phyloP scores from a whole-genome alignment of 2,888 invertebrate genomes.

The Xylocampa areola region DNA sequence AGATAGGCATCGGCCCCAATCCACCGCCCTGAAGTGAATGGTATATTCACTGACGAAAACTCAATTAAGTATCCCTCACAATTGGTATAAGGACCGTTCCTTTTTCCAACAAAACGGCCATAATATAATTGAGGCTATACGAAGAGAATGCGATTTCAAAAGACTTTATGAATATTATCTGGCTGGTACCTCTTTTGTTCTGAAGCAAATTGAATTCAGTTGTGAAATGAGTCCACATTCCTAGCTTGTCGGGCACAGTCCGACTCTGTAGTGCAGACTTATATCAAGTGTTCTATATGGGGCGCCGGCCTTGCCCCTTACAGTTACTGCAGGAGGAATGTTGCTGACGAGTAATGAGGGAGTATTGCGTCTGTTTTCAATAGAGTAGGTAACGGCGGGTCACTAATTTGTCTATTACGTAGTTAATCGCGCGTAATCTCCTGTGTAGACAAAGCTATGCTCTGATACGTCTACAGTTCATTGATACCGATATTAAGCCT shows the following conservation, averaged over 20 bases:
- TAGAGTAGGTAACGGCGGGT: not conserved
- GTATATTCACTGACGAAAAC: conserved; percentile 21
- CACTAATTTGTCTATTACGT: conserved; percentile 7
- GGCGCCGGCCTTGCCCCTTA: conserved; percentile 6
- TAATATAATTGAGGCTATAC: conserved; percentile 32
- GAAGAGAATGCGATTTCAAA: conserved; percentile 36
- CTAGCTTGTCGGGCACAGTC: conserved; percentile 19
- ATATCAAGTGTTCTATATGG: conserved; percentile 20
- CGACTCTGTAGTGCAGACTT: conserved; percentile 14
- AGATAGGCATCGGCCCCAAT: conserved; percentile 35
- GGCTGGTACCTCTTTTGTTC: conserved; percentile 47
- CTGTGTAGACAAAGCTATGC: conserved; percentile 5
- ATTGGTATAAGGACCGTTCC: conserved; percentile 20
- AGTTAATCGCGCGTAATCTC: conserved; percentile 11
- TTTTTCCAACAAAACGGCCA: conserved; percentile 38
- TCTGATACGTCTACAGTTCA: conserved; percentile 14
- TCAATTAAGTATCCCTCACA: conserved; percentile 41
- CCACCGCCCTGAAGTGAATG: conserved; percentile 4
- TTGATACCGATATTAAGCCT: not conserved
- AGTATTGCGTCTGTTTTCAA: not conserved
- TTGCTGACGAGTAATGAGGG: conserved; percentile 1
- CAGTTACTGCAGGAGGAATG: not conserved
- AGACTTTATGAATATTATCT: conserved; percentile 55
- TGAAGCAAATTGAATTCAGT: conserved; percentile 50
- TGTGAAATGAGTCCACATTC: conserved; percentile 45